These are phyloP conservation scores for Oxyura jamaicensis DNA, from an alignment of 2,113 vertebrate species.

Conservation along the genomic window DNA sequence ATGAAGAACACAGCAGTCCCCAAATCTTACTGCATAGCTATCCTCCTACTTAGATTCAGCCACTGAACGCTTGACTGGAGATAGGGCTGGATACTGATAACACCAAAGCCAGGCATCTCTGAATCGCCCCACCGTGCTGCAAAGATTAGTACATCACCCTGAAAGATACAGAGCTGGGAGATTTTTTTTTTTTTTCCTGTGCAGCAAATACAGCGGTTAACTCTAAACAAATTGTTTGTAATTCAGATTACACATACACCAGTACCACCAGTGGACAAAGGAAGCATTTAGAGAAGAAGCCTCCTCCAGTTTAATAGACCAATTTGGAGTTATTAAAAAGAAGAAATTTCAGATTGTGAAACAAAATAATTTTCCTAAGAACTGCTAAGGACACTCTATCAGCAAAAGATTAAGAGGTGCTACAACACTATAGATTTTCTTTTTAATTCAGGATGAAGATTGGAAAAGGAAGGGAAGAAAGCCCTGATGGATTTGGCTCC, in stretches of 20 bases:
- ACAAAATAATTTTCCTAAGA: background rate
- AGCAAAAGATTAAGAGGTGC: background rate
- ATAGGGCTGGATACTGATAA: background rate
- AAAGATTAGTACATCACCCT: background rate
- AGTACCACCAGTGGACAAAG: background rate
- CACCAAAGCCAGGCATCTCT: accelerated
- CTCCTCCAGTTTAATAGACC: accelerated
- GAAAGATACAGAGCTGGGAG: background rate
- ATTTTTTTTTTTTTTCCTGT: background rate
- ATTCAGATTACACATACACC: background rate
- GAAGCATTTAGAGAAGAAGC: background rate
- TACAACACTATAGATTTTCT: background rate
- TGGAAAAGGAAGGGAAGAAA: background rate
- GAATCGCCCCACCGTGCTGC: background rate
- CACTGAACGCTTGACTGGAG: background rate
- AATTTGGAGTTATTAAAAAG: background rate
- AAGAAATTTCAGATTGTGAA: background rate
- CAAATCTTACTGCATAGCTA: background rate
- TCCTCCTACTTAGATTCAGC: background rate
- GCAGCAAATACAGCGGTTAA: background rate
- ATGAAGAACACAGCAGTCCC: background rate
- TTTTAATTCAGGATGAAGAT: background rate
- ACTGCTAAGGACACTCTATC: background rate
- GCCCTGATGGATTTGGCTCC: background rate
- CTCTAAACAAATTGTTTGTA: background rate